phyloP scores from a whole-genome alignment of 2,797 vertebrate species.

The Acanthurus tractus region DNA sequence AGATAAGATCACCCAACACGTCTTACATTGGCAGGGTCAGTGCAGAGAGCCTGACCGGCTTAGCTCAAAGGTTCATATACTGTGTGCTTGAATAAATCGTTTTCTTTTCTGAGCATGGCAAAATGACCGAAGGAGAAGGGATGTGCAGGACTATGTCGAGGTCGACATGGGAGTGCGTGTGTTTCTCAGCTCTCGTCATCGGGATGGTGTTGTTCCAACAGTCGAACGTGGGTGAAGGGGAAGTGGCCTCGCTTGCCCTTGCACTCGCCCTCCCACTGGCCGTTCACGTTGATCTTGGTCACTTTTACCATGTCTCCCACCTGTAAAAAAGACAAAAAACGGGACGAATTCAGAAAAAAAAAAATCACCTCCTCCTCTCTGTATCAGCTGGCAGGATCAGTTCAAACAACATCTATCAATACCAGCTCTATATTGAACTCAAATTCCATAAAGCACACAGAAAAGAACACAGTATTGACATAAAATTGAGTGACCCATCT shows the following conservation, averaged over 20 bases:
- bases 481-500: too few relatives aligned
- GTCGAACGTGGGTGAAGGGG: conserved; percentile 96
- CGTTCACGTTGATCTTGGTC: conserved; percentile 98
- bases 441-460: too few relatives aligned
- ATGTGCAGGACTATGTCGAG: conserved; percentile 15
- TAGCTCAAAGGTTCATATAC: conserved; percentile 41
- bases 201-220: conserved; percentile 95
- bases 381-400: not conserved
- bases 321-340: conserved; percentile 69
- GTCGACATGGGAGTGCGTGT: not conserved
- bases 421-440: too few relatives aligned
- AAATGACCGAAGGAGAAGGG: conserved; percentile 9
- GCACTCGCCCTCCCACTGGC: conserved; percentile 99
- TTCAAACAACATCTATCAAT: not conserved
- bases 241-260: conserved; percentile 96
- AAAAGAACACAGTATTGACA: too few relatives aligned
- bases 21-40: conserved; percentile 14
- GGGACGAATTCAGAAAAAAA: too few relatives aligned
- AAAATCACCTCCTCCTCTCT: not conserved
- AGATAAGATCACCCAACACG: conserved; percentile 15
- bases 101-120: conserved; percentile 20
- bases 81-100: conserved; percentile 55
- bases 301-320: conserved; percentile 97
- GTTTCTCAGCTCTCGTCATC: conserved; percentile 85
- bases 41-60: not conserved